A percentile compares a stretch with the other conserved stretches of the same genome.
Conservation (phyloP, 2,888 invertebrate species). For the Suillia variegata region DNA sequence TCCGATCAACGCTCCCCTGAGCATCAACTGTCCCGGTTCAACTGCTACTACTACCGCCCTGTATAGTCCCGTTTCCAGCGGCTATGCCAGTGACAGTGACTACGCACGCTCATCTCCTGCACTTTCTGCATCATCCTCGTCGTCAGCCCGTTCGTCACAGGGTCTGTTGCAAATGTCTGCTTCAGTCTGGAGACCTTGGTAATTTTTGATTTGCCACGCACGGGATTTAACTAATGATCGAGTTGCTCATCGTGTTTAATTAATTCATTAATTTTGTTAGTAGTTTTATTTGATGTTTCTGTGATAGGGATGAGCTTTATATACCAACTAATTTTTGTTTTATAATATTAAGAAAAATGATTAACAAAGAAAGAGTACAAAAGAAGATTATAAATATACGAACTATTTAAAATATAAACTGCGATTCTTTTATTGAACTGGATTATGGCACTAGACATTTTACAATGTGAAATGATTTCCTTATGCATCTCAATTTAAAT, state of each 20-base stretch:
- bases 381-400: neutral
- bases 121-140: no score
- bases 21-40: slow-evolving; percentile 38
- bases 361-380: slow-evolving; percentile 4
- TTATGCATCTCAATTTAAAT: no score
- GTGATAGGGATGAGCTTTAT: slow-evolving; percentile 55
- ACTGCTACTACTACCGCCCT: slow-evolving; percentile 23
- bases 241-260: no score
- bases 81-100: slow-evolving; percentile 58
- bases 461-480: no score
- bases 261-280: slow-evolving; percentile 5
- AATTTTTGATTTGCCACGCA: no score
- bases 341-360: slow-evolving; percentile 4
- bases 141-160: slow-evolving; percentile 23
- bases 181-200: slow-evolving; percentile 58
- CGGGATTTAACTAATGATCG: no score
- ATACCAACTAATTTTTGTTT: slow-evolving; percentile 23
- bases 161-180: slow-evolving; percentile 41
- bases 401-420: no score
- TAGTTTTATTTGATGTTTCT: slow-evolving; percentile 45
- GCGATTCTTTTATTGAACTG: no score
- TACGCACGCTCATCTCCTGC: slow-evolving; percentile 30
- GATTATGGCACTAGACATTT: no score
- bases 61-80: slow-evolving; percentile 57
- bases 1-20: slow-evolving; percentile 40